Conservation (phyloP, 1,140 invertebrate species). For the Epicauta chinensis region DNA sequence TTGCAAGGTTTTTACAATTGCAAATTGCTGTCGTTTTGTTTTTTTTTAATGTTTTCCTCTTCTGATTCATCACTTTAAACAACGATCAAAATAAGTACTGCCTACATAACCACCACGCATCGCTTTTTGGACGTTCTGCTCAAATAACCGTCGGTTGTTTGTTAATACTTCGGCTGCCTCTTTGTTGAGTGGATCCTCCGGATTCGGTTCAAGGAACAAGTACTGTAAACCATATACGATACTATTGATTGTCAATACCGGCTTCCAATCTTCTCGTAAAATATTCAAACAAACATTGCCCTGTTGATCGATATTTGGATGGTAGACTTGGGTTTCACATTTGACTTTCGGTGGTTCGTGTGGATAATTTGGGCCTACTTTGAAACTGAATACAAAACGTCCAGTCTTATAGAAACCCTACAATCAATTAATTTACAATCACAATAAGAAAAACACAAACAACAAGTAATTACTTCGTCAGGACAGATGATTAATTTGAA, state of each 20-base stretch:
- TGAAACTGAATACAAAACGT: constrained; percentile 94
- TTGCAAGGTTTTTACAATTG: constrained; percentile 11
- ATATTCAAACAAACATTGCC: constrained; percentile 95
- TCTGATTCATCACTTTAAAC: constrained; percentile 76
- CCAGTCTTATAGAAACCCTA: constrained; percentile 92
- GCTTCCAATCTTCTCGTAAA: constrained; percentile 97
- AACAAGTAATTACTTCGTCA: constrained; percentile 67
- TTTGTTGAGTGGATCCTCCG: constrained; percentile 97
- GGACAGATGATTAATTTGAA: constrained; percentile 96
- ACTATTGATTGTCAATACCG: constrained; percentile 95
- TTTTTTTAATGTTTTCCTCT: no score
- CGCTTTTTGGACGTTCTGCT: constrained; percentile 93
- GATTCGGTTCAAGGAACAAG: constrained; percentile 97
- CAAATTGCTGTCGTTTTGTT: no score
- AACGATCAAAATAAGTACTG: constrained; percentile 88
- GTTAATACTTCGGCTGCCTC: constrained; percentile 97
- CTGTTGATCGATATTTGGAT: constrained; percentile 93
- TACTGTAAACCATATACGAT: constrained; percentile 98
- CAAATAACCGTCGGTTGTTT: constrained; percentile 88
- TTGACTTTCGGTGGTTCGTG: constrained; percentile 95
- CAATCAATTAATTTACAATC: constrained; percentile 34
- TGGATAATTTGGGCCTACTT: constrained; percentile 94
- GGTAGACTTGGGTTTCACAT: constrained; percentile 90
- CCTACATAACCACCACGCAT: constrained; percentile 94
- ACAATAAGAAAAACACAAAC: not conserved